Evolutionary conservation across 2,797 vertebrate genomes (phyloP).

Genomic region (Enteromius treurensis): DNA sequence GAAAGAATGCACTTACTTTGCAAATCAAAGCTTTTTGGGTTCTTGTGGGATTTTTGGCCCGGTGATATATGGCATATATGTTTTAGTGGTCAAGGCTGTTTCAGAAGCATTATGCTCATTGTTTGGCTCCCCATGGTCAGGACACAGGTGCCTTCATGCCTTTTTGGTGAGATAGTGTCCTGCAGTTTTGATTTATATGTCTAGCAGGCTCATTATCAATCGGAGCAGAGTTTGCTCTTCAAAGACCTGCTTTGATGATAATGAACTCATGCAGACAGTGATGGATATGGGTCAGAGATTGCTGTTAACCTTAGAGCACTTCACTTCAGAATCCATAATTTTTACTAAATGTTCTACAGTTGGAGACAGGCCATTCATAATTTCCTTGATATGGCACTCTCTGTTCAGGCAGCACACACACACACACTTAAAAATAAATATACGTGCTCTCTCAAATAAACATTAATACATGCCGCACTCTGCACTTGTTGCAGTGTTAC

Average conservation of each 20-base stretch:
- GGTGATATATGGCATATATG: not conserved
- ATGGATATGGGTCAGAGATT: conserved; percentile 41
- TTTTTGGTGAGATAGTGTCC: conserved; percentile 3
- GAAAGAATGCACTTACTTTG: conserved; percentile 49
- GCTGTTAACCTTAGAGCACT: conserved; percentile 30
- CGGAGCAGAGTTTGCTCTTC: conserved; percentile 32
- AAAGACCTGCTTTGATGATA: conserved; percentile 28
- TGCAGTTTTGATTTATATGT: conserved; percentile 29
- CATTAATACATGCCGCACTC: conserved; percentile 36
- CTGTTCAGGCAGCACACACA: conserved; percentile 21
- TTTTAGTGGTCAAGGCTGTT: conserved; percentile 16
- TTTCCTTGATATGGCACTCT: conserved; percentile 5
- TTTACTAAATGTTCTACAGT: conserved; percentile 39
- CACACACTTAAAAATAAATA: conserved; percentile 36
- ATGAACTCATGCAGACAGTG: conserved; percentile 31
- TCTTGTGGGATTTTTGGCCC: not conserved
- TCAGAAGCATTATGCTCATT: not conserved
- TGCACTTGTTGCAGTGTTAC: conserved; percentile 60
- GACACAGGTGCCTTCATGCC: not conserved
- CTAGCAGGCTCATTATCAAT: conserved; percentile 22
- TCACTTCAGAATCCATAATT: conserved; percentile 40
- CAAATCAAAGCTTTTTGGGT: conserved; percentile 18
- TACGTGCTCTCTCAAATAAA: not conserved
- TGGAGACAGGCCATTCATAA: conserved; percentile 39
- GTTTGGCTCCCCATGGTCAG: not conserved